A percentile compares a stretch with the other conserved stretches of the same genome.
Evolutionary conservation across 2,113 vertebrate species (phyloP).

Genomic region (Urocolius indicus): DNA sequence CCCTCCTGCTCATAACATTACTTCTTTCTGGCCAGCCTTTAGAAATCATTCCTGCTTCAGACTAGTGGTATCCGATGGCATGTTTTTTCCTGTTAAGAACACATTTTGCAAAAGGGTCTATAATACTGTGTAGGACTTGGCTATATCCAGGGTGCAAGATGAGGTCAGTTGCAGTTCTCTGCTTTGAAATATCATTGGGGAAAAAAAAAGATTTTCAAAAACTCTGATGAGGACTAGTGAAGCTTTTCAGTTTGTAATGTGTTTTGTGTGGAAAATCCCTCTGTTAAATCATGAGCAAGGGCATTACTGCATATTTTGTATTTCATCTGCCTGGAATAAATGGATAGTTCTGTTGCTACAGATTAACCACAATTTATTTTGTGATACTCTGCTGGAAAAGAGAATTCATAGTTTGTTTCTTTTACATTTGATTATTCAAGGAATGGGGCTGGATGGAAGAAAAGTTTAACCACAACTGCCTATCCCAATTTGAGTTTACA

Average conservation of each 20-base stretch:
- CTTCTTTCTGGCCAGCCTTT: background rate
- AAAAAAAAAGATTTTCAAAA: background rate
- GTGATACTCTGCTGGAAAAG: background rate
- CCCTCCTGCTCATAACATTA: background rate
- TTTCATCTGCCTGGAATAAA: background rate
- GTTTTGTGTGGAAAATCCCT: constrained; percentile 23
- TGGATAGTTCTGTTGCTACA: constrained; percentile 1
- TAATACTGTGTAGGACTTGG: background rate
- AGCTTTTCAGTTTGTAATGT: constrained; percentile 15
- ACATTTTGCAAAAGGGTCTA: background rate
- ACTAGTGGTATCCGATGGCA: background rate
- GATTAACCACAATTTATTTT: background rate
- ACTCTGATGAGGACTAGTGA: background rate
- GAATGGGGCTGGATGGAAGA: background rate
- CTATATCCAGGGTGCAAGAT: background rate
- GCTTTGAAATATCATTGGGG: background rate
- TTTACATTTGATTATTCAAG: background rate
- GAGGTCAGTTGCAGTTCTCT: background rate
- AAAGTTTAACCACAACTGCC: background rate
- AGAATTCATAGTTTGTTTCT: constrained; percentile 7
- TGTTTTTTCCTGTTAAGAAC: background rate
- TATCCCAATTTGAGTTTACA: background rate
- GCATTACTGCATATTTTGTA: background rate
- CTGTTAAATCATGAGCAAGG: constrained; percentile 41
- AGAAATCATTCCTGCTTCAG: background rate